Base-by-base conservation (phyloP, 2,888 invertebrate genomes). In the Xanthorhoe spadicearia region DNA sequence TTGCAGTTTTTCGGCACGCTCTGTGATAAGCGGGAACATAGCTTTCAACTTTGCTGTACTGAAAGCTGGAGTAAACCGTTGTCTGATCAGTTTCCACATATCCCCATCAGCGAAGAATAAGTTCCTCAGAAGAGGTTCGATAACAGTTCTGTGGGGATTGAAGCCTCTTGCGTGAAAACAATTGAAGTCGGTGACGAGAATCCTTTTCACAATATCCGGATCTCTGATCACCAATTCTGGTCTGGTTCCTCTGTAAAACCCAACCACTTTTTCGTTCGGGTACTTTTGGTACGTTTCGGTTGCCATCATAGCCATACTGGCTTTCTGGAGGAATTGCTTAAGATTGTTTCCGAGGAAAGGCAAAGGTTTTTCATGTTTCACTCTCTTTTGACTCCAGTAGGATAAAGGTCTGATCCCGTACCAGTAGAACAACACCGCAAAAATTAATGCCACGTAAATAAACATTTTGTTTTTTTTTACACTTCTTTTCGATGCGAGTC, bases 51-150 rank as follows among this genome's bases (percentile, higher is more conserved):
- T 92, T 1, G 84, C 88, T 0, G 88, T 85, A 66, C 90, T 90
- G 60, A 92, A 92, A 4, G 87, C 87, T 0, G 89, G 87, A 8
- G 88, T 89, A 62, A 92, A 88, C 64, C 89, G 79, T 56, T 90
- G 88, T 68, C 92, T 81, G 18, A 91, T 80, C 58, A 90, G 77
- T 15, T 82, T 83, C 92, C 92, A 92, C 46, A 85, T 71, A 66
- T 92, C 92, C 8, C 92, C 91, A 61, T 91, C 92, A 52, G 86
- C 87, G 61, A 89, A 87, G 68, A 92, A 92, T 60, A 92, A 74
- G 72, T 92, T 92, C 71, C 81, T 86, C 48, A 90, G 43, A 61
- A 92, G 74, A 0, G 90, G 91, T 73, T 92, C 91, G 5, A 86
- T 78, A 2, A 85, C 85, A 35, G 77, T 86, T 70, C 84, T 87